Base-by-base conservation (phyloP, 1,140 invertebrate species). In the Drosophila auraria region DNA sequence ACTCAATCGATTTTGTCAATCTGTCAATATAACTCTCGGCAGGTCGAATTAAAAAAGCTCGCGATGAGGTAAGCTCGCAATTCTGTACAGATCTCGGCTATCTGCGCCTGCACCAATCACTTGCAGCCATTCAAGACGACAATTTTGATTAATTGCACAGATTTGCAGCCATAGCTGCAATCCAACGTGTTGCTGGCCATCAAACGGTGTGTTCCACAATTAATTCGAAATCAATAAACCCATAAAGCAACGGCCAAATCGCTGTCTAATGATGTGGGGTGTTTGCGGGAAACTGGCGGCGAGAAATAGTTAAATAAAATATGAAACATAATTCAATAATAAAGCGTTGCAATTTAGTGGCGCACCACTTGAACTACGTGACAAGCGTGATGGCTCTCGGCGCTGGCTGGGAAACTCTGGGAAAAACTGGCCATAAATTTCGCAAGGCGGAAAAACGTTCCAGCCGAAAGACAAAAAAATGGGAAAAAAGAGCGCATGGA, bases 1-100 rank as follows among this genome's bases (percentile, higher is more conserved):
- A 77, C 76, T 80, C 78, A 68, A 75, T 72, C 82, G 40, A 62
- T 30, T 73, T 87, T 87, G 80, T 87, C 79, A 87, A 76, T 66
- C 65, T 72, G 75, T 76, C 80, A 79, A 65, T 75, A 80, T 7
- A n/a, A 40, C 54, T 42, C 66, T 66, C 71, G 38, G 58, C 61
- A 51, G 51, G 14, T 49, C 36, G 59, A 70, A 69, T 83, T 78
- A 58, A 70, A 83, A 78, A 75, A 58, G 47, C 76, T 64, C 5
- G 30, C 74, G 60, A 80, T 80, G 77, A 80, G 78, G 77, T 80
- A 74, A 80, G 76, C 76, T 58, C 15, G 7, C 15, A 57, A 49
- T 69, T 71, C 68, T 69, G 20, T 47, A 56, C 53, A 51, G 70
- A 72, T 72, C 70, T 49, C 44, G 27, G 11, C 63, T 54, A 71